A percentile compares a stretch with the other conserved stretches of the same genome.
Conservation (phyloP, 2,113 vertebrate genomes). For the Antigone vipio region DNA sequence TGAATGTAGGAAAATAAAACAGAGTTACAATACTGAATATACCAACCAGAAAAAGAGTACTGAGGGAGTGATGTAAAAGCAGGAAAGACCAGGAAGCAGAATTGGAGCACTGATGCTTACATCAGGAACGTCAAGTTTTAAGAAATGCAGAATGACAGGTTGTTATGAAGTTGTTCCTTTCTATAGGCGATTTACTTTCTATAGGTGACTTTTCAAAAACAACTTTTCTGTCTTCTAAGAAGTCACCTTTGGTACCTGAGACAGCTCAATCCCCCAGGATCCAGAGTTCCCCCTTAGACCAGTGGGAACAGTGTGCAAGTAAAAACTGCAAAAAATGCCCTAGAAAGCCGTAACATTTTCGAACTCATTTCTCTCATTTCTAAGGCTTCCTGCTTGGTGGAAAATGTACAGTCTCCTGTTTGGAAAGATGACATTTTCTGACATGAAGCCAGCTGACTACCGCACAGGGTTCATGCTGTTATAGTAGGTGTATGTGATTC, state of each 20-base stretch:
- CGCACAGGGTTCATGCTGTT: neutral
- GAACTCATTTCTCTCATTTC: neutral
- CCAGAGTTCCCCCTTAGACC: neutral
- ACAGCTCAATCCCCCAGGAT: neutral
- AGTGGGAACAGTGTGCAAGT: neutral
- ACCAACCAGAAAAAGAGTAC: neutral
- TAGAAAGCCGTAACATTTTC: neutral
- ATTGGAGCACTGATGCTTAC: neutral
- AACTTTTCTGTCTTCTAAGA: neutral
- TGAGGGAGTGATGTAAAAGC: neutral
- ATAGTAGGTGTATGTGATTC: accelerated
- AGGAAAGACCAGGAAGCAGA: neutral
- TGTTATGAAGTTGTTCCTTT: neutral
- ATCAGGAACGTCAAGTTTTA: neutral
- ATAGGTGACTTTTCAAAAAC: neutral
- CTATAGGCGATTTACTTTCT: neutral
- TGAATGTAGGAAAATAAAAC: neutral
- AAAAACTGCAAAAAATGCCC: neutral
- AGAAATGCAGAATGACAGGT: neutral
- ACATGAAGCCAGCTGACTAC: neutral
- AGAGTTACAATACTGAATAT: neutral
- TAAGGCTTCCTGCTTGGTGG: neutral
- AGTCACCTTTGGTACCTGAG: neutral
- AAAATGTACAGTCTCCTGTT: neutral
- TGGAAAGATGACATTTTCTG: neutral